A percentile compares a stretch with the other conserved stretches of the same genome.
Evolutionary conservation across 2,113 vertebrate genomes (phyloP).

Genomic region (Phalacrocorax brasilianus): DNA sequence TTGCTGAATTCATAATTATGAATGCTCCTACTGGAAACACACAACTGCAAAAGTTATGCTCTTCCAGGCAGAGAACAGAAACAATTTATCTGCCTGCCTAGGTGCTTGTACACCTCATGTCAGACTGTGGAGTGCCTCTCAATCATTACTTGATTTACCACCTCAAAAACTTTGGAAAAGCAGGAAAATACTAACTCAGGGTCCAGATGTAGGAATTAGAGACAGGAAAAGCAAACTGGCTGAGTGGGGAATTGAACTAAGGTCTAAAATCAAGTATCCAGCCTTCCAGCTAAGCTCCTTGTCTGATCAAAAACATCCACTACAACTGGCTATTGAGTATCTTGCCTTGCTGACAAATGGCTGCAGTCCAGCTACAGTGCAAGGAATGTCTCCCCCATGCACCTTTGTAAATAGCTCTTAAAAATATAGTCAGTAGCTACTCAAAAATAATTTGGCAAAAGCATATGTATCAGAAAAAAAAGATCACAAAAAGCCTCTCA

Average conservation of each 20-base stretch:
- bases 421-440: neutral
- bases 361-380: neutral
- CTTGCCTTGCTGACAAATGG: neutral
- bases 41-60: constrained; percentile 44
- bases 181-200: neutral
- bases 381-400: neutral
- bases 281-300: neutral
- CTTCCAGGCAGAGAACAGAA: constrained; percentile 29
- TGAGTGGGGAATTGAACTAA: neutral
- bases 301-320: neutral
- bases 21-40: constrained; percentile 19
- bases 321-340: neutral
- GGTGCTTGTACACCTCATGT: neutral
- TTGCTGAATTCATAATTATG: constrained; percentile 52
- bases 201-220: neutral
- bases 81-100: constrained; percentile 28
- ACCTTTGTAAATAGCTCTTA: neutral
- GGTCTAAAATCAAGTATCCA: neutral
- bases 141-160: neutral
- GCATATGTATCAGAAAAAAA: neutral
- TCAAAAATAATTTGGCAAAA: neutral
- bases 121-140: neutral
- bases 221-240: neutral
- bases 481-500: neutral
- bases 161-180: neutral